Conservation (phyloP, 2,888 invertebrate genomes). For the Nipponacmea schrenckii region DNA sequence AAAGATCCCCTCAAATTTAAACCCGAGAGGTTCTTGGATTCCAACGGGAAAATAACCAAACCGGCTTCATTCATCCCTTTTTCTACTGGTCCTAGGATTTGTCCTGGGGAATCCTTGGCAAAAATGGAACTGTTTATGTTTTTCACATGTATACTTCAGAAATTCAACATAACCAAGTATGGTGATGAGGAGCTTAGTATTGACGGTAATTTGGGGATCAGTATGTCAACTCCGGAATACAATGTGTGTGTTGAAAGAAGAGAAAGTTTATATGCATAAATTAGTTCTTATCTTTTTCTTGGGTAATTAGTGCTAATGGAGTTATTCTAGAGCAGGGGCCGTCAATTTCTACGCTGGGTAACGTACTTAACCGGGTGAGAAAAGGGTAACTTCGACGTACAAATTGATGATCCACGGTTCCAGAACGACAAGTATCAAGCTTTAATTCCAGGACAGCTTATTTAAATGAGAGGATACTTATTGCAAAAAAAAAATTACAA, state of each 20-base stretch:
- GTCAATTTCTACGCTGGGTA: too few species aligned
- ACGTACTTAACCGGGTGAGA: too few species aligned
- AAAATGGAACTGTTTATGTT: not conserved
- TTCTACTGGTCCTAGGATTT: not conserved
- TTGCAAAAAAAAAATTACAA: too few species aligned
- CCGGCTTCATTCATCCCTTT: not conserved
- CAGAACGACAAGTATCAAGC: too few species aligned
- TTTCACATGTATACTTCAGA: not conserved
- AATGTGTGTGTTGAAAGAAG: not conserved
- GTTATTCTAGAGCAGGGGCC: too few species aligned
- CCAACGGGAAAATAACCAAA: not conserved
- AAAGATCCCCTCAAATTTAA: not conserved
- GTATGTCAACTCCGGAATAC: not conserved
- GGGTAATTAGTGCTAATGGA: too few species aligned
- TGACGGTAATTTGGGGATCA: not conserved
- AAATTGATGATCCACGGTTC: too few species aligned
- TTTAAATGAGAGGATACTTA: too few species aligned
- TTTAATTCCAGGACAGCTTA: too few species aligned
- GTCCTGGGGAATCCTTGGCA: not conserved
- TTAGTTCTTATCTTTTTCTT: too few species aligned
- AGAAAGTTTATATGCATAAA: not conserved
- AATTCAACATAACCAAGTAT: not conserved
- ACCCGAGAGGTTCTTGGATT: not conserved
- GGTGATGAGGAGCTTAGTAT: not conserved
- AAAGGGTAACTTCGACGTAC: too few species aligned